phyloP scores from a whole-genome alignment of 2,113 vertebrate species.

The Aphelocoma coerulescens region DNA sequence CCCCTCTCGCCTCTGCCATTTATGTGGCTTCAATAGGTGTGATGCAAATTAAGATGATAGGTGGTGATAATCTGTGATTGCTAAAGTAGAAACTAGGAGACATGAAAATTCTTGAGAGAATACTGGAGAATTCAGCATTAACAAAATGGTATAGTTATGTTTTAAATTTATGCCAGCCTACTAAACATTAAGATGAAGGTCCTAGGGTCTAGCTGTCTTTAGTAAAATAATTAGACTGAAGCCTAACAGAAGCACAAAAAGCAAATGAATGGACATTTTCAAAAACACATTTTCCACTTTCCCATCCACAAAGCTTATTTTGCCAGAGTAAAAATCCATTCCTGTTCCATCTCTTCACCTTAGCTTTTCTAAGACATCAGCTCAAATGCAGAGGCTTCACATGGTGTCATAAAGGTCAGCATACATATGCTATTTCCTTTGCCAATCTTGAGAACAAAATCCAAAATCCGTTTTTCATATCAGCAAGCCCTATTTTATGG shows the following conservation, averaged over 20 bases:
- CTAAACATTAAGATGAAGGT: neutral
- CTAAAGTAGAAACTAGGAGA: neutral
- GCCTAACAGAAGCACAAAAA: neutral
- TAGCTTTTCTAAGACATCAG: neutral
- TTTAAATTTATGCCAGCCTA: neutral
- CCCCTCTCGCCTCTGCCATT: fast-evolving
- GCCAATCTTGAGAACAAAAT: neutral
- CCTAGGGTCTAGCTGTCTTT: neutral
- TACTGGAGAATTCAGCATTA: neutral
- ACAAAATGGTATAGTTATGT: neutral
- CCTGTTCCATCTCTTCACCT: neutral
- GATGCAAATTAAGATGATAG: neutral
- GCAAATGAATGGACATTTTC: neutral
- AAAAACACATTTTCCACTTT: neutral
- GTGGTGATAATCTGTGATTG: neutral
- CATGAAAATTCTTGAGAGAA: neutral
- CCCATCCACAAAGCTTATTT: neutral
- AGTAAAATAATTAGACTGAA: neutral
- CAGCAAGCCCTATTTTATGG: neutral
- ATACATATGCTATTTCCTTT: neutral
- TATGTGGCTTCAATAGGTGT: neutral
- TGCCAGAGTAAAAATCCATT: neutral
- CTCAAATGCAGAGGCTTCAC: neutral
- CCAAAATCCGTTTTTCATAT: slow-evolving; percentile 5
- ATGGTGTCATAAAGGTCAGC: neutral